Evolutionary conservation across 2,888 invertebrate species (phyloP), one percentile per base, ranked within the genome.

Genomic region (Hyposoter didymator): DNA sequence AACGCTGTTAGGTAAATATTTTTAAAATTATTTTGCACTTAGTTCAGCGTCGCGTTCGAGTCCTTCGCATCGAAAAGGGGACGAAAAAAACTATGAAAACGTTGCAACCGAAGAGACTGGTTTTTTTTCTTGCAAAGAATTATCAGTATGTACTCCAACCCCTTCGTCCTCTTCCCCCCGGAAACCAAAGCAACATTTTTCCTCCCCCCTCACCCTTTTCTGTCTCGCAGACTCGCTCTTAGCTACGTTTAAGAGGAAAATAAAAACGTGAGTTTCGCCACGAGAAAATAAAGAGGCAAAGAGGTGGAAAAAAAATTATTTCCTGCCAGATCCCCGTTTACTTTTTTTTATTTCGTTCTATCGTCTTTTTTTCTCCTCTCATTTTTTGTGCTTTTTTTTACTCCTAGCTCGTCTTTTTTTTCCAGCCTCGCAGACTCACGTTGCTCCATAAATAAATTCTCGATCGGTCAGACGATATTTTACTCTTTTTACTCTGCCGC

Each of bases 21-120:
- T 93, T 92, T 87, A 92, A 93, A 93, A 92, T 91, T 92, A 93
- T 92, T 92, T 92, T 91, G 91, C 92, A 92, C 93, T 92, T 91
- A 92, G 89, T 90, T 90, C 87, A 45, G 76, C 84, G 59, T 70
- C 84, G 78, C 84, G 78, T 74, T 39, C 74, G 70, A 64, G 49
- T 73, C 59, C 45, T 80, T 39, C 19, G 10, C 35, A 22, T 84
- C 87, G 73, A 72, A 43, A 47, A 59, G 52, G 32, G 66, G 79
- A 70, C 70, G n/a, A 82, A 49, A 72, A 69, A 70, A 69, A 78
- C 19, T 64, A 59, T 43, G 43, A 55, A 47, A 59, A 70, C 64
- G 66, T 59, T n/a, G 28, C 47, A 69, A 76, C 28, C 22, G 28
- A 69, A 39, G 22, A 80, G 17, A 14, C 45, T 35, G 45, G 62